phyloP scores from a whole-genome alignment of 2,113 vertebrate genomes.

The Aix galericulata region DNA sequence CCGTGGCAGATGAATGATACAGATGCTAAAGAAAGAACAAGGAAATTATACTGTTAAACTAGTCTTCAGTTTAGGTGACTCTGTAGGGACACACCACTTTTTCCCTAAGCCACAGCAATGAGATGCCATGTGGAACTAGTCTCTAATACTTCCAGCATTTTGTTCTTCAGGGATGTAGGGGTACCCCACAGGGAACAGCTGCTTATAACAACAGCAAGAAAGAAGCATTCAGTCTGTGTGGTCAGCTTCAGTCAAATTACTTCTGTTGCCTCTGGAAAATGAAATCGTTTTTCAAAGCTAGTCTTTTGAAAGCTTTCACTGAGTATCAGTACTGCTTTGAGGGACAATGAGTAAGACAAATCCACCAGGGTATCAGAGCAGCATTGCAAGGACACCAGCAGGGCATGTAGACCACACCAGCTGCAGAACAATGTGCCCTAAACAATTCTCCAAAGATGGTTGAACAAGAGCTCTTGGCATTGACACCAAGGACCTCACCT shows the following conservation, averaged over 20 bases:
- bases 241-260: background rate
- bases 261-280: background rate
- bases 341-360: background rate
- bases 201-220: background rate
- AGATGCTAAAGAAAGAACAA: constrained; percentile 69
- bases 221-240: background rate
- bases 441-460: background rate
- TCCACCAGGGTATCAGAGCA: background rate
- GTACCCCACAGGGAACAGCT: background rate
- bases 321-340: background rate
- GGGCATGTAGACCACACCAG: background rate
- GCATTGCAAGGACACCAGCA: background rate
- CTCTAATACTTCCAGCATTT: background rate
- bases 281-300: background rate
- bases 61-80: background rate
- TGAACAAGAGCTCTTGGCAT: background rate
- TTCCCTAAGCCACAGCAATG: accelerated
- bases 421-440: background rate
- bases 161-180: accelerated
- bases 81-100: background rate
- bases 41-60: background rate
- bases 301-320: background rate
- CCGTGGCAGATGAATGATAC: constrained; percentile 53
- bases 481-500: constrained; percentile 68
- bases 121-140: background rate